Evolutionary conservation across 2,113 vertebrate genomes (phyloP).

Genomic region (Paramormyrops kingsleyae): DNA sequence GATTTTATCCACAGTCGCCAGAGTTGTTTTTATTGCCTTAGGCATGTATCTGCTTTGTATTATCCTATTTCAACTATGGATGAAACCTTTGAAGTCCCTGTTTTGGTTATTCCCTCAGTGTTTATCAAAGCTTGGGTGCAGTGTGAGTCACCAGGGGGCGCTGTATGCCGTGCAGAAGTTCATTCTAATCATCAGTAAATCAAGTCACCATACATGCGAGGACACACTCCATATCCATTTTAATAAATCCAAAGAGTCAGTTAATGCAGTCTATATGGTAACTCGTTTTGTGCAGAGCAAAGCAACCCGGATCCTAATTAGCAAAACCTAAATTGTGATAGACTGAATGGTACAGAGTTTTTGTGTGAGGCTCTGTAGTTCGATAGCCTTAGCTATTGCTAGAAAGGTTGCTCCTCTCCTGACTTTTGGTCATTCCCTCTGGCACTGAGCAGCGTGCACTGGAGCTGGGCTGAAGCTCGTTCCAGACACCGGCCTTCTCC

Average conservation of each 20-base stretch:
- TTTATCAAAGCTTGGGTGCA: conserved; percentile 33
- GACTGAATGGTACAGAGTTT: background rate
- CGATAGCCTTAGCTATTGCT: background rate
- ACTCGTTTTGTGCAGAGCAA: background rate
- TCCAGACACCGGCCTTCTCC: conserved; percentile 10
- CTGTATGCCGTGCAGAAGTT: conserved; percentile 52
- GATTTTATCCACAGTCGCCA: no score
- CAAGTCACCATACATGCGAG: background rate
- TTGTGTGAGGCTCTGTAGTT: background rate
- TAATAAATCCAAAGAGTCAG: background rate
- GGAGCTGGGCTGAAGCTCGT: conserved; percentile 55
- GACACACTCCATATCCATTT: conserved; percentile 51
- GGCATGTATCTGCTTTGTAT: background rate
- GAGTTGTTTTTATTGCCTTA: background rate
- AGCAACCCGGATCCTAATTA: background rate
- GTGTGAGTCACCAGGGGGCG: conserved; percentile 61
- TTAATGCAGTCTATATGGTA: background rate
- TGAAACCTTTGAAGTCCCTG: background rate
- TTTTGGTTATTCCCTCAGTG: conserved; percentile 21
- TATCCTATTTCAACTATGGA: background rate
- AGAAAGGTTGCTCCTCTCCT: background rate
- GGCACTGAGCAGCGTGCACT: conserved; percentile 65
- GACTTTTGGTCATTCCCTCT: conserved; percentile 42
- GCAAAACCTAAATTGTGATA: background rate
- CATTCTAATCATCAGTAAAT: conserved; percentile 28